phyloP scores from a whole-genome alignment of 2,888 invertebrate species.

The Oscheius sp. region DNA sequence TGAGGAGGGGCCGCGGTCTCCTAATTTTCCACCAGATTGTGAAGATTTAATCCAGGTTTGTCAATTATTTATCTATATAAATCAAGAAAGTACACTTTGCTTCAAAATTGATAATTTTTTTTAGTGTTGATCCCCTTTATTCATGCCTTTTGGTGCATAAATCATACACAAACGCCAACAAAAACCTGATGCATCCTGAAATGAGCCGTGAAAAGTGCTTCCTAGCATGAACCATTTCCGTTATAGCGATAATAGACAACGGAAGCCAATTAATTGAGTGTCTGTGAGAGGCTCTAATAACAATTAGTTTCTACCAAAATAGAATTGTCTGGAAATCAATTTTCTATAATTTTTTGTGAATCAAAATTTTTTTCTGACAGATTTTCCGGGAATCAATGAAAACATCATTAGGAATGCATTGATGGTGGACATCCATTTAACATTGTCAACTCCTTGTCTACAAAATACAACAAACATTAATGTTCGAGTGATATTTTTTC shows the following conservation, averaged over 20 bases:
- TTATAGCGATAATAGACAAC: not conserved
- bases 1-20: constrained; percentile 25
- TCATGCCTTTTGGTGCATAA: too few species aligned
- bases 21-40: constrained; percentile 17
- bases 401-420: constrained; percentile 21
- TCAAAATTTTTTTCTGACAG: not conserved
- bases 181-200: not conserved
- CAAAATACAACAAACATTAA: not conserved
- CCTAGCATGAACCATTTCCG: not conserved
- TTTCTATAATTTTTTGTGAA: not conserved
- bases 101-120: too few species aligned
- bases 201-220: not conserved
- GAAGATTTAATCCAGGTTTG: constrained; percentile 24
- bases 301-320: not conserved
- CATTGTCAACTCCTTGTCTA: not conserved
- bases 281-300: too few species aligned
- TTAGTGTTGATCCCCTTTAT: too few species aligned
- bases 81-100: too few species aligned
- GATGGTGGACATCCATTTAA: constrained; percentile 12
- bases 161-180: not conserved
- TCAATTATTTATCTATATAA: not conserved
- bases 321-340: not conserved
- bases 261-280: not conserved
- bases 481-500: too few species aligned
- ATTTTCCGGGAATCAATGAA: constrained; percentile 8